A percentile compares a stretch with the other conserved stretches of the same genome.
Conservation (phyloP, 2,888 invertebrate species). For the Neoscelio sp. region DNA sequence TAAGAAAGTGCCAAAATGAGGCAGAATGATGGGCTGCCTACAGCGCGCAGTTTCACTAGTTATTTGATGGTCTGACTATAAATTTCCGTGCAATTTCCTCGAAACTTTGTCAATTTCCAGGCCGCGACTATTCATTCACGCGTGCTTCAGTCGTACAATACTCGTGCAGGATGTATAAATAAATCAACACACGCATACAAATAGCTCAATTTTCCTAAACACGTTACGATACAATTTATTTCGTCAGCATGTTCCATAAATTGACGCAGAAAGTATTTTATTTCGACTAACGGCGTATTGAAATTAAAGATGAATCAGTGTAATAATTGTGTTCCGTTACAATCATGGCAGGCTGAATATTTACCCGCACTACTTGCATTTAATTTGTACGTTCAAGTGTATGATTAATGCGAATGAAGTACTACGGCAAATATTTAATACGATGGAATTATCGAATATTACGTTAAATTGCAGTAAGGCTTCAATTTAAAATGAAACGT, state of each 20-base stretch:
- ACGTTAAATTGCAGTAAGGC: slow-evolving; percentile 2
- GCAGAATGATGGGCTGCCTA: slow-evolving; percentile 44
- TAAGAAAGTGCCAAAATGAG: slow-evolving; percentile 58
- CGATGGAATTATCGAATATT: not conserved
- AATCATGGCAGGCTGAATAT: not conserved
- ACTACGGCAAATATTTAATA: slow-evolving; percentile 19
- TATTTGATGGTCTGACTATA: slow-evolving; percentile 77
- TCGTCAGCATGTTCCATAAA: slow-evolving; percentile 1
- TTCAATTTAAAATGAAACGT: not conserved
- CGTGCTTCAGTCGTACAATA: slow-evolving; percentile 39
- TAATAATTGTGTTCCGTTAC: not conserved
- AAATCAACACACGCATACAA: slow-evolving; percentile 48
- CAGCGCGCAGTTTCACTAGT: slow-evolving; percentile 55
- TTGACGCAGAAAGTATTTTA: slow-evolving; percentile 14
- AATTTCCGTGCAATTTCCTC: slow-evolving; percentile 79
- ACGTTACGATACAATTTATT: slow-evolving; percentile 40
- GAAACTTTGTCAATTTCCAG: slow-evolving; percentile 80
- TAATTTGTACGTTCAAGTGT: slow-evolving; percentile 8
- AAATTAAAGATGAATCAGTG: slow-evolving; percentile 12
- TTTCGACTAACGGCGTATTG: slow-evolving; percentile 8
- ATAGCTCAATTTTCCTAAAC: slow-evolving; percentile 51
- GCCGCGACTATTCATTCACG: slow-evolving; percentile 65
- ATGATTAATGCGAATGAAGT: not conserved
- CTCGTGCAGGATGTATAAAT: slow-evolving; percentile 9
- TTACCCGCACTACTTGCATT: slow-evolving; percentile 24